Base-by-base conservation (phyloP, 2,888 invertebrate genomes). In the Agrotis puta region DNA sequence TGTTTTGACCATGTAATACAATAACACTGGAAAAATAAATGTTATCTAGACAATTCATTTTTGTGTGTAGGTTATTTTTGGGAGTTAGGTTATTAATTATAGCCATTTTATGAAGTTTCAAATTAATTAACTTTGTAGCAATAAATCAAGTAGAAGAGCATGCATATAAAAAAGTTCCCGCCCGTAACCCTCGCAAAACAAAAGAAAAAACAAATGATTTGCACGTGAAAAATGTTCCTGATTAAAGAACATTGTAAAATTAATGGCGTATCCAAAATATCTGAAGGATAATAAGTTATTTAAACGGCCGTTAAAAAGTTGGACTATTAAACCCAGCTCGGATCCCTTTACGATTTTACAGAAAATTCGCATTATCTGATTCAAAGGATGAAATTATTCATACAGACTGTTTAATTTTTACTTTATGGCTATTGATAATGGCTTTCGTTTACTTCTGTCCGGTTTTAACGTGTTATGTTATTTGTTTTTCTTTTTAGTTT, bases 271-370 rank as follows among this genome's bases (percentile, higher is more conserved):
- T 81, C 67, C 47, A 64, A 73, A 67, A 82, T 72, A 57, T 63
- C 54, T 67, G 48, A 62, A 77, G 77, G 70, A 79, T 79, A 79
- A 76, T 71, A 81, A 84, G 71, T 82, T 82, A 76, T 80, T 82
- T 72, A 73, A 83, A 85, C 63, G 66, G 70, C 69, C 81, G 39
- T 82, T 77, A 77, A 77, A 85, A 87, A 88, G 80, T 88, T 88
- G 1, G 54, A 61, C 77, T 65, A 83, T 88, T 84, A 88, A 85
- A 80, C 65, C 62, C n/a, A 57, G 76, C 84, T 75, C 56, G 48
- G 71, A 77, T 69, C 74, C 67, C 33, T 82, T 85, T 81, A 76
- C 77, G 79, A 72, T 79, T 83, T 79, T 77, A 81, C 73, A 20
- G 65, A 71, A 72, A 76, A 78, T 79, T 39, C 43, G 72, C 58